Evolutionary conservation across 2,797 vertebrate genomes (phyloP).

Genomic region (Rhinogobio ventralis): DNA sequence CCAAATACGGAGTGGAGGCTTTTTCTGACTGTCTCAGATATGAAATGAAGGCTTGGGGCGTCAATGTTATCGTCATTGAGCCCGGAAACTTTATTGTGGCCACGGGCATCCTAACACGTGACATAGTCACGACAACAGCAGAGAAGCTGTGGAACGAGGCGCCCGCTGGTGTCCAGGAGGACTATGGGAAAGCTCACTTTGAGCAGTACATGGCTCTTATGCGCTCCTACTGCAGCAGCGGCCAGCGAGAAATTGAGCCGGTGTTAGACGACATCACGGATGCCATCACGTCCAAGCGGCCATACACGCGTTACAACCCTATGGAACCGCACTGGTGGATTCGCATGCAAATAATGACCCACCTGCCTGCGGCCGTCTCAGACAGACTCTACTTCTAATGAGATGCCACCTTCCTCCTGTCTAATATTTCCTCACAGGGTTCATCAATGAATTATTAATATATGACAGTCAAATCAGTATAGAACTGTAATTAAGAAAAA

Average conservation of each 20-base stretch:
- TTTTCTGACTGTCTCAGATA: constrained; percentile 90
- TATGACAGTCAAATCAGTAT: background rate
- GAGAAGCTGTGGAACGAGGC: constrained; percentile 83
- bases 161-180: constrained; percentile 71
- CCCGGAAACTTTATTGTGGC: constrained; percentile 87
- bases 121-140: constrained; percentile 73
- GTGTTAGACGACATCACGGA: constrained; percentile 82
- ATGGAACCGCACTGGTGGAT: constrained; percentile 86
- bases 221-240: constrained; percentile 81
- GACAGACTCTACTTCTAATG: constrained; percentile 83
- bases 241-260: constrained; percentile 73
- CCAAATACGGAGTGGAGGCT: constrained; percentile 85
- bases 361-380: constrained; percentile 82
- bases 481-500: too few relatives aligned
- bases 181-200: constrained; percentile 83
- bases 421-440: background rate
- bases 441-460: background rate
- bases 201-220: constrained; percentile 74
- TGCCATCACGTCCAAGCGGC: constrained; percentile 78
- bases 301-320: constrained; percentile 83
- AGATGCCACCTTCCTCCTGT: background rate
- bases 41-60: constrained; percentile 89
- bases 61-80: constrained; percentile 84
- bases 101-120: constrained; percentile 81
- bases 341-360: constrained; percentile 82